These are phyloP conservation scores for Zaprionus lineosus DNA, from an alignment of 2,888 invertebrate species.

Conservation along the genomic window DNA sequence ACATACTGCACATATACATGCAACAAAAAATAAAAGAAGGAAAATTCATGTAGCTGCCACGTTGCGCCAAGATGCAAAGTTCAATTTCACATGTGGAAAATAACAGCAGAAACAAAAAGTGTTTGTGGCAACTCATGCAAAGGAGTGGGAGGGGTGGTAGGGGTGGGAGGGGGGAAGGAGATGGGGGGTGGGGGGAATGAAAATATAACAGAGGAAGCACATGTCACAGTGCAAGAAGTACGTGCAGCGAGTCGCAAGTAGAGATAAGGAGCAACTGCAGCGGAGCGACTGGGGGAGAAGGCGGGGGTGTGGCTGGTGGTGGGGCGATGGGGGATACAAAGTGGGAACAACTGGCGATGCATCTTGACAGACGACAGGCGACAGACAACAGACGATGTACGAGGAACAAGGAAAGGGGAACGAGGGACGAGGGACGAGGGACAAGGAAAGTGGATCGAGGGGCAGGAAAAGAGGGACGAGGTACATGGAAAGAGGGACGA, in stretches of 20 bases:
- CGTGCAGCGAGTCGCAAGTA: conserved; percentile 40
- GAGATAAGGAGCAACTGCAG: conserved; percentile 4
- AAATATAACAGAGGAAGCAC: conserved; percentile 75
- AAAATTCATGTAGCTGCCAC: conserved; percentile 52
- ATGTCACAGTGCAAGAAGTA: conserved; percentile 60
- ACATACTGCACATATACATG: no score
- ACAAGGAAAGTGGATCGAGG: no score
- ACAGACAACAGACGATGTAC: conserved; percentile 39
- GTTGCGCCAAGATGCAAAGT: conserved; percentile 74
- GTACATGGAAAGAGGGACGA: no score
- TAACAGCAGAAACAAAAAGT: conserved; percentile 58
- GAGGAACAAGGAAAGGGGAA: no score
- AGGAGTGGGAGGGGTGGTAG: no score
- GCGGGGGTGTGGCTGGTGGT: no score
- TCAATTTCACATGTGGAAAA: conserved; percentile 77
- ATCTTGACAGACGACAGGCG: conserved; percentile 60
- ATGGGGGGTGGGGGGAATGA: conserved; percentile 23
- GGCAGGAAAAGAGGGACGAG: no score
- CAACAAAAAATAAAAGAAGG: conserved; percentile 34
- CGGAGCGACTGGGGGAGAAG: not conserved
- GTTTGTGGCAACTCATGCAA: no score
- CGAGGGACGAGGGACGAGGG: conserved; percentile 8
- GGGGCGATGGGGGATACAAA: conserved; percentile 38
- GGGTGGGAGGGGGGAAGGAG: conserved; percentile 33
- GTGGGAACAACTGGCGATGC: conserved; percentile 56